Base-by-base conservation (phyloP, 1,140 invertebrate genomes). In the Eumeta japonica region DNA sequence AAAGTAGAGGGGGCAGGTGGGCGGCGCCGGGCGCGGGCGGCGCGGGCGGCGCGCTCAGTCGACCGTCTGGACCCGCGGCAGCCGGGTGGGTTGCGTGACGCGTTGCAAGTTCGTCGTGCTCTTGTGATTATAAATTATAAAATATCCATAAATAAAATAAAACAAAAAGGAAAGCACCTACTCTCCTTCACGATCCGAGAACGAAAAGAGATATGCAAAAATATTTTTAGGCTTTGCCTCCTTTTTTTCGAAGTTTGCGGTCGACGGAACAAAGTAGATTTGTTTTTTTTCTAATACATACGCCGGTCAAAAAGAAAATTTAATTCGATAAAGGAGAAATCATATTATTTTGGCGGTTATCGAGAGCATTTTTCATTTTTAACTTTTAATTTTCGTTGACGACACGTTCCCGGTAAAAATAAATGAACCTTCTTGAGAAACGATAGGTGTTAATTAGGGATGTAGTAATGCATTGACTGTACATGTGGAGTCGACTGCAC, bases 81-180 rank as follows among this genome's bases (percentile, higher is more conserved):
- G 67, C 64, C 60, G 64, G 58, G 56, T 62, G 65, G 61, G 63
- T 64, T 64, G 67, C 62, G 65, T 62, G 65, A 49, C 63, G 58
- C 48, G 65, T 63, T 67, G 67, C 63, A 65, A 64, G 68, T 73
- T 73, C 68, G 65, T 73, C 68, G 68, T 73, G 68, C 60, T 62
- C 59, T 73, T 73, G 68, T 73, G 68, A 73, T 73, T 61, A 59
- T 67, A 66, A 73, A 66, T 63, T 58, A n/a, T n/a, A n/a, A n/a
- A n/a, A n/a, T n/a, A n/a, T n/a, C n/a, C n/a, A n/a, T n/a, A n/a
- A n/a, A n/a, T n/a, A n/a, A n/a, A n/a, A n/a, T n/a, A n/a, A n/a
- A n/a, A n/a, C n/a, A n/a, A n/a, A n/a, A n/a, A n/a, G n/a, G n/a
- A n/a, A n/a, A n/a, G n/a, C n/a, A n/a, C n/a, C n/a, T n/a, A n/a